phyloP scores from a whole-genome alignment of 2,113 vertebrate species.

The Paramormyrops kingsleyae region DNA sequence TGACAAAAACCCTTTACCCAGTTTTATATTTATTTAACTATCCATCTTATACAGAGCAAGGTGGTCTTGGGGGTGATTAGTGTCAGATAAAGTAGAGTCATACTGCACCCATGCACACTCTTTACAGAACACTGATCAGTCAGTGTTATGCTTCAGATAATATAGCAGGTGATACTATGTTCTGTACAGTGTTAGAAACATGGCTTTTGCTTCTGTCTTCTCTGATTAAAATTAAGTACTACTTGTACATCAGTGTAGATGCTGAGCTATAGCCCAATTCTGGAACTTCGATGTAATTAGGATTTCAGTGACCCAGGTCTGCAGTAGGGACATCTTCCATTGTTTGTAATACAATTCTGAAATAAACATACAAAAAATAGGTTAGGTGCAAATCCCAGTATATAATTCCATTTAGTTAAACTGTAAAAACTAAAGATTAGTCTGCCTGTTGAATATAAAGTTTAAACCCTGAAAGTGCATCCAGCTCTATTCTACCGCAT shows the following conservation, averaged over 20 bases:
- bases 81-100: background rate
- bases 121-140: background rate
- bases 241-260: background rate
- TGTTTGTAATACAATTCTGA: constrained; percentile 1
- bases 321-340: background rate
- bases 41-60: background rate
- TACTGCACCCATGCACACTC: no score
- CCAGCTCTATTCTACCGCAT: background rate
- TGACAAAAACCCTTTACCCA: no score
- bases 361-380: background rate
- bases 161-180: background rate
- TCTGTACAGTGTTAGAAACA: background rate
- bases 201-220: background rate
- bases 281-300: background rate
- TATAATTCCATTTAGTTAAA: background rate
- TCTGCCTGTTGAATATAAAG: background rate
- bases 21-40: background rate
- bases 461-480: background rate
- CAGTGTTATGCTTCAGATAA: background rate
- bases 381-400: background rate
- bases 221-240: background rate
- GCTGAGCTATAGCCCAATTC: background rate
- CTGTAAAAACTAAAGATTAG: background rate
- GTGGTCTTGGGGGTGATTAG: background rate
- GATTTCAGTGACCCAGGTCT: background rate